phyloP scores from a whole-genome alignment of 1,140 invertebrate genomes.

The Mylabris phalerata region DNA sequence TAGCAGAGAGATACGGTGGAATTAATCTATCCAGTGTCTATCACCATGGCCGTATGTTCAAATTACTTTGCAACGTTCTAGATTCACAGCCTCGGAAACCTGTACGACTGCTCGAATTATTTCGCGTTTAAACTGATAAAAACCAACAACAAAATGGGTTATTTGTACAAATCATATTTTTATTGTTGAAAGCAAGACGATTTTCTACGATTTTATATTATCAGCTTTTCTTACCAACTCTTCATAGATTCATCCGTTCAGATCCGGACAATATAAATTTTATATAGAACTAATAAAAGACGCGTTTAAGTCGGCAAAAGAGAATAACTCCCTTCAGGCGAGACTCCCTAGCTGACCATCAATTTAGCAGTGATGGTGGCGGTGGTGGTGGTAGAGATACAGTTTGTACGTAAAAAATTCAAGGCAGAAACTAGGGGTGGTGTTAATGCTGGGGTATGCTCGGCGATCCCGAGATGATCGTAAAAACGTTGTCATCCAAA shows the following conservation, averaged over 20 bases:
- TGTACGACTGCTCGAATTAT: constrained; percentile 8
- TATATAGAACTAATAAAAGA: constrained; percentile 29
- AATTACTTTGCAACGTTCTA: constrained; percentile 13
- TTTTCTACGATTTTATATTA: no score
- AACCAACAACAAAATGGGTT: no score
- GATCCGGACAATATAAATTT: constrained; percentile 22
- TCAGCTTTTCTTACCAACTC: no score
- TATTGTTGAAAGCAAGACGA: no score
- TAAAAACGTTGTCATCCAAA: constrained; percentile 37
- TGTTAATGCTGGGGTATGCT: constrained; percentile 23
- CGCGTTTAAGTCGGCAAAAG: constrained; percentile 21
- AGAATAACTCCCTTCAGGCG: not conserved
- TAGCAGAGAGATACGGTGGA: constrained; percentile 12
- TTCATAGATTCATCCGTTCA: not conserved
- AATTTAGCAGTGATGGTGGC: constrained; percentile 6
- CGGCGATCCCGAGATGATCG: constrained; percentile 27
- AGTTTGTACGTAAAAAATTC: constrained; percentile 24
- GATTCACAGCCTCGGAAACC: constrained; percentile 10
- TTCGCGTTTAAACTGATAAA: not conserved
- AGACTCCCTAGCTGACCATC: constrained; percentile 24
- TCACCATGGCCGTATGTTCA: constrained; percentile 14
- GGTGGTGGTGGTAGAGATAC: constrained; percentile 5
- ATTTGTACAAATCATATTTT: no score
- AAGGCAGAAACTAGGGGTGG: constrained; percentile 8
- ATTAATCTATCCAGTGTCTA: constrained; percentile 16